Evolutionary conservation across 2,888 invertebrate genomes (phyloP), one percentile per base, ranked within the genome.

Genomic region (Microctonus brassicae): DNA sequence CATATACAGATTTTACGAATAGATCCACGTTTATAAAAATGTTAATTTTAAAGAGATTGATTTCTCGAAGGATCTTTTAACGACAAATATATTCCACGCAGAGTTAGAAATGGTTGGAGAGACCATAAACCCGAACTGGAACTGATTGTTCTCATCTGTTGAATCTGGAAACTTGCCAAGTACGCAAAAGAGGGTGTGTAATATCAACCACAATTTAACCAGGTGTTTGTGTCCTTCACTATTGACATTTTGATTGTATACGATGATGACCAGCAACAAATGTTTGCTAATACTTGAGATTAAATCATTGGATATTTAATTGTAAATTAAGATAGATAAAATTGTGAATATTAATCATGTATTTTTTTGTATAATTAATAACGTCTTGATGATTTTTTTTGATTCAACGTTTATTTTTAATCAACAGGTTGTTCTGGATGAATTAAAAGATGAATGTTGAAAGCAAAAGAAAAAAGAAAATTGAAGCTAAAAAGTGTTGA

Each of bases 61-160:
- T 47, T 47, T 47, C 47, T 47, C 47, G 9, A 9, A 7, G 47
- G 47, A n/a, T 47, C 17, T 47, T 17, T n/a, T 47, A 7, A 47
- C 17, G 17, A 47, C 20, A 47, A 47, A 47, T 47, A 47, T 47
- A 47, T 47, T 47, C 7, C 17, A 47, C 17, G 9, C 17, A 9
- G 17, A 47, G 47, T 47, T 47, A 17, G 17, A 20, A 47, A 47
- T 47, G 17, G 47, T 47, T 17, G 17, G 47, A 7, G 66, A 69
- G n/a, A n/a, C 66, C 68, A 72, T 34, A n/a, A n/a, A n/a, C n/a
- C 52, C 63, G n/a, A 10, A 52, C 24, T 20, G 20, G 29, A 52
- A 26, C 52, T 76, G 76, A 81, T 82, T 82, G 81, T 82, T 81
- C 80, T 75, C 81, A 83, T 82, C 83, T 83, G 82, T 83, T 83